Conservation (phyloP, 2,113 vertebrate genomes). For the Gasterosteus nipponicus region DNA sequence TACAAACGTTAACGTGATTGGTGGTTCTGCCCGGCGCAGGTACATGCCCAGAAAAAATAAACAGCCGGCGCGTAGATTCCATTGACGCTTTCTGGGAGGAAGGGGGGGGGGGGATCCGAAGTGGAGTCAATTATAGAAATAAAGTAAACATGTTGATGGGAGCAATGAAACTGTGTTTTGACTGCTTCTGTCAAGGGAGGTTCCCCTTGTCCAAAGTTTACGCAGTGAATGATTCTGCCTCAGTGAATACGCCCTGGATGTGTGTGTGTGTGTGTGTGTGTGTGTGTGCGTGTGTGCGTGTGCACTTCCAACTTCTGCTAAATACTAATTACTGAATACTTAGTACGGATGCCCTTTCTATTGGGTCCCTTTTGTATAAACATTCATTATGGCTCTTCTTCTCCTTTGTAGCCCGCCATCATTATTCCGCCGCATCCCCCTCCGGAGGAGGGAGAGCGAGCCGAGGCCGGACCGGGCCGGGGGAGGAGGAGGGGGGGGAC, state of each 20-base stretch:
- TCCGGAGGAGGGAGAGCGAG: conserved; percentile 71
- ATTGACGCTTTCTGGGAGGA: conserved; percentile 68
- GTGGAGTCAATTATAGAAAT: conserved; percentile 74
- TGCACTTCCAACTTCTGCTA: conserved; percentile 79
- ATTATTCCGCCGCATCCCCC: conserved; percentile 80
- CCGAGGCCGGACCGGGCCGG: conserved; percentile 73
- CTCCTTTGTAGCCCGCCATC: conserved; percentile 82
- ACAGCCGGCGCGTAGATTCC: conserved; percentile 48
- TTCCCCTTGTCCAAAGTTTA: conserved; percentile 72
- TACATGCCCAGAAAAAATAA: conserved; percentile 37
- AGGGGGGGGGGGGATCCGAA: conserved; percentile 46
- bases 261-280: conserved; percentile 39
- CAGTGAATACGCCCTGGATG: conserved; percentile 63
- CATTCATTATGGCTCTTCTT: conserved; percentile 83
- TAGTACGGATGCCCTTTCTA: conserved; percentile 84
- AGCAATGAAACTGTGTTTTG: conserved; percentile 74
- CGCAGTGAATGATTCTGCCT: conserved; percentile 66
- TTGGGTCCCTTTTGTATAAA: conserved; percentile 86
- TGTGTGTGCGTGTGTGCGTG: conserved; percentile 25
- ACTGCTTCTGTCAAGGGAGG: conserved; percentile 73
- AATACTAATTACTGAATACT: conserved; percentile 86
- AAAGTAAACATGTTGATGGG: conserved; percentile 78
- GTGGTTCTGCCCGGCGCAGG: conserved; percentile 27
- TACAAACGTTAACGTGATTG: conserved; percentile 13
- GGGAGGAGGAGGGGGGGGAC: conserved; percentile 71